Conservation (phyloP, 2,797 vertebrate genomes). For the Anguilla marmorata region DNA sequence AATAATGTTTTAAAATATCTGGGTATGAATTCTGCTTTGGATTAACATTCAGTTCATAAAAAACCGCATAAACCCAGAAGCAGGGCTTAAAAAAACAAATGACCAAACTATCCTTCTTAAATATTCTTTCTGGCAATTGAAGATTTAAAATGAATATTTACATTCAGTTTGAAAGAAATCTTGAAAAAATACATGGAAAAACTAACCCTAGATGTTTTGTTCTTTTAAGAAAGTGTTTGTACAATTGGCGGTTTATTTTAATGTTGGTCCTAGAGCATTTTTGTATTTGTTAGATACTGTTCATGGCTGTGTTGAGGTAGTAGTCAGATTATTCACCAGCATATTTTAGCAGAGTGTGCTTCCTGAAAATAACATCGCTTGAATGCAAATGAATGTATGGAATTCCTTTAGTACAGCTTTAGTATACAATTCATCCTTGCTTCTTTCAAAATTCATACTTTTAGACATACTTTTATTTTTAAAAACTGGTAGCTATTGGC, state of each 20-base stretch:
- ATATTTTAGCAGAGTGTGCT: not conserved
- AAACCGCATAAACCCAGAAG: not conserved
- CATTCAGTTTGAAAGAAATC: not conserved
- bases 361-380: not conserved
- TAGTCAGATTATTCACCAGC: not conserved
- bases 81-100: not conserved
- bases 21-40: not conserved
- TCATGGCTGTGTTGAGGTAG: not conserved
- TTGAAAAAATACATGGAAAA: not conserved
- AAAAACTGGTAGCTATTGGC: not conserved
- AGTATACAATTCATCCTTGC: too few species aligned
- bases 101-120: not conserved
- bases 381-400: not conserved
- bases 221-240: not conserved
- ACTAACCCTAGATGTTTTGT: not conserved
- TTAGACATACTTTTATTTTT: not conserved
- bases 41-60: not conserved
- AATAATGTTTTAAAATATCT: not conserved
- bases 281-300: not conserved
- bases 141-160: not conserved
- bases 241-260: not conserved
- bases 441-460: not conserved
- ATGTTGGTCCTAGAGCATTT: not conserved
- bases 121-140: not conserved
- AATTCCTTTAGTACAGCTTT: not conserved